Percentiles rank a stretch among this genome's conserved stretches.
Conservation (phyloP, 2,888 invertebrate genomes). For the Diplazon laetatorius region DNA sequence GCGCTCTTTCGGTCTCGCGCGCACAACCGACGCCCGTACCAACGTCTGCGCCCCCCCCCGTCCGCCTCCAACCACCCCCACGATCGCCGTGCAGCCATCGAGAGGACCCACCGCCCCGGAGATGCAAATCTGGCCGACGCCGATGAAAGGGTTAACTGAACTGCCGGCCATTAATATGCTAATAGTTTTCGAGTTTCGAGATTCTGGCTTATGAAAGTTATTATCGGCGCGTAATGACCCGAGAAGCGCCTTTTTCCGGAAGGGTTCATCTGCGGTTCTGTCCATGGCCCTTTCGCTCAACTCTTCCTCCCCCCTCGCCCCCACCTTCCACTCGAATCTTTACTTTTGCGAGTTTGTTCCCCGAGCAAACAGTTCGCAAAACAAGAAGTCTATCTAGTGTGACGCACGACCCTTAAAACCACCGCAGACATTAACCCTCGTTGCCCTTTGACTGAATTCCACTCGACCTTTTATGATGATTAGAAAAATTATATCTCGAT, state of each 20-base stretch:
- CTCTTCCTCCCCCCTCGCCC: background rate
- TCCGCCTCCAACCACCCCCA: too few species aligned
- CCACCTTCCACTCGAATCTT: background rate
- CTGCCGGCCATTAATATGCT: constrained; percentile 83
- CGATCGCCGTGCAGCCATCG: constrained; percentile 21
- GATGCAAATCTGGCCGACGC: constrained; percentile 82
- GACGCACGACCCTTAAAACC: constrained; percentile 40
- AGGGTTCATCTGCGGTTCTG: constrained; percentile 75
- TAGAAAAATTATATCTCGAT: background rate
- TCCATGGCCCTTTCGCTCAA: constrained; percentile 27
- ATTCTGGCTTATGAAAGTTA: constrained; percentile 81
- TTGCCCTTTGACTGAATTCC: constrained; percentile 10
- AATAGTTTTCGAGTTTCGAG: constrained; percentile 82
- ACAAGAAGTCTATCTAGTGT: constrained; percentile 31
- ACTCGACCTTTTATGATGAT: constrained; percentile 35
- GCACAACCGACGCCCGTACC: constrained; percentile 28
- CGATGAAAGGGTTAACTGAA: constrained; percentile 83
- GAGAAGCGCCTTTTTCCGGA: constrained; percentile 82
- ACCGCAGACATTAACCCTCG: constrained; percentile 31
- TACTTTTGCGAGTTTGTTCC: background rate
- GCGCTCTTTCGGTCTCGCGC: constrained; percentile 58
- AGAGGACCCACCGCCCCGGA: constrained; percentile 59
- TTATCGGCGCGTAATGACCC: constrained; percentile 82
- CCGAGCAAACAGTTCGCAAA: constrained; percentile 12
- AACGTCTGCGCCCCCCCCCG: background rate